These are phyloP conservation scores for Onychostruthus taczanowskii DNA, from an alignment of 2,113 vertebrate species.

Conservation along the genomic window DNA sequence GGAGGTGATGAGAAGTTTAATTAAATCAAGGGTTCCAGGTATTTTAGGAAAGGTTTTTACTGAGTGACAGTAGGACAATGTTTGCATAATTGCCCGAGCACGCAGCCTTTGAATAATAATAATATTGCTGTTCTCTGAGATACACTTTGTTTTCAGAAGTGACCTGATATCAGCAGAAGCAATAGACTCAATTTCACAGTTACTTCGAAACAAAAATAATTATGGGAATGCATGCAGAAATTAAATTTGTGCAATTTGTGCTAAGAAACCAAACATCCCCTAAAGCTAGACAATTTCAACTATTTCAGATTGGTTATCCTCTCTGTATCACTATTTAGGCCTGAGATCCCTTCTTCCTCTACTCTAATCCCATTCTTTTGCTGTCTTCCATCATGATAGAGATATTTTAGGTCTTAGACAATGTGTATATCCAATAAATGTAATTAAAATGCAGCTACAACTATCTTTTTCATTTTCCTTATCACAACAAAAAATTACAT, in stretches of 20 bases:
- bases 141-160: conserved; percentile 51
- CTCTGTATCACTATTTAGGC: neutral
- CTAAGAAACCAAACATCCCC: conserved; percentile 23
- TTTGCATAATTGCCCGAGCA: conserved; percentile 55
- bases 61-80: conserved; percentile 24
- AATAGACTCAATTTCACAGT: conserved; percentile 66
- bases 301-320: neutral
- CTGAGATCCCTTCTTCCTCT: neutral
- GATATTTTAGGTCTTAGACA: neutral
- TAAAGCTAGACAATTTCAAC: conserved; percentile 2
- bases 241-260: conserved; percentile 43
- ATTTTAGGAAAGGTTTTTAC: conserved; percentile 24
- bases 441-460: conserved; percentile 15
- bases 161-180: conserved; percentile 52
- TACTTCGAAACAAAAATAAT: conserved; percentile 57
- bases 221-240: conserved; percentile 22
- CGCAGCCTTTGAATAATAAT: conserved; percentile 17
- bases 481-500: neutral
- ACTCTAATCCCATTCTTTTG: conserved; percentile 17
- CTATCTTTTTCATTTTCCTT: neutral
- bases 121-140: conserved; percentile 31
- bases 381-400: neutral
- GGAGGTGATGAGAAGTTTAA: neutral
- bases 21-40: conserved; percentile 17
- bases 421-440: neutral